Base-by-base conservation (phyloP, 2,113 vertebrate genomes). In the Aix galericulata region DNA sequence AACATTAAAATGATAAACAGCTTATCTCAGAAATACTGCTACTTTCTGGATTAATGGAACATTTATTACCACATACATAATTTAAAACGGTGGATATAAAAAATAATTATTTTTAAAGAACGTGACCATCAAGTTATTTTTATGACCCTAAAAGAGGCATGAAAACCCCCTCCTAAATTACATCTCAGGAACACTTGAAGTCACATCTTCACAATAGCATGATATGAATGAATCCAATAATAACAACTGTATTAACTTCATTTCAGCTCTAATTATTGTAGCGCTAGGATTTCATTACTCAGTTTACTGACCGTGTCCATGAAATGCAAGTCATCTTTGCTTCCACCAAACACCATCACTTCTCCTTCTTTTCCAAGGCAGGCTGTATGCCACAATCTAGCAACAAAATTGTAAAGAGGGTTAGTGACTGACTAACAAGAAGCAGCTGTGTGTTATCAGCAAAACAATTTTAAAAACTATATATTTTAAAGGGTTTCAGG, bases 291-390 rank as follows among this genome's bases (percentile, higher is more conserved):
- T 91, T 56, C 50, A 11, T 56, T 72, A 42, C 15, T 59, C 91
- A 48, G 64, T 74, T 86, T 96, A 98, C 98, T 98, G 92, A 99
- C 99, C n/a, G 98, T 99, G 97, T 99, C 99, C 76, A 99, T 98
- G 40, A 98, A 98, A 55, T 99, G 98, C 93, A 99, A 97, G 96
- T 99, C 98, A 96, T 99, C 99, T 95, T 99, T 99, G 95, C 99
- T 99, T 87, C 99, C 99, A 89, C 99, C 99, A 95, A 99, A 99
- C 93, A 99, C 99, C 96, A 99, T 97, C 88, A 99, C 98, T 91
- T 99, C 99, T 86, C 98, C 98, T 94, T 99, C 99, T 96, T 98
- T 99, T 36, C 98, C 98, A 14, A 98, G 96, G 95, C 98, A 99
- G 20, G 99, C 99, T 17, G 98, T 99, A 93, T 99, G 99, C 99